These are phyloP conservation scores for Psephotus haematonotus DNA, from an alignment of 2,113 vertebrate genomes.

Conservation along the genomic window DNA sequence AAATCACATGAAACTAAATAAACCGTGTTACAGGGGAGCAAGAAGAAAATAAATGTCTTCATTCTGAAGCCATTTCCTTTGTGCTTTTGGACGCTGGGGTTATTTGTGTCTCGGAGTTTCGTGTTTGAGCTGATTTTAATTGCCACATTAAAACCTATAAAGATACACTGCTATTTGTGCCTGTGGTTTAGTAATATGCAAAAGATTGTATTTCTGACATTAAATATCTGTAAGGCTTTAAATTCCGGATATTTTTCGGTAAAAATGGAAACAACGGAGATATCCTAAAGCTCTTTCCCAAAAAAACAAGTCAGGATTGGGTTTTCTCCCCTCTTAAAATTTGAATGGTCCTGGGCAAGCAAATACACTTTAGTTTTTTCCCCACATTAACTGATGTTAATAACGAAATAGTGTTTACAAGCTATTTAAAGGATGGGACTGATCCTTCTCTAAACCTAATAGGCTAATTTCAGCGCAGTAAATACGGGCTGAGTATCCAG, in stretches of 20 bases:
- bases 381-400: not conserved
- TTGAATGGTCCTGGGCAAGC: not conserved
- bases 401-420: not conserved
- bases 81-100: not conserved
- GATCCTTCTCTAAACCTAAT: not conserved
- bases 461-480: not conserved
- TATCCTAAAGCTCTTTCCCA: not conserved
- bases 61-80: constrained; percentile 36
- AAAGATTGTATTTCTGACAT: not conserved
- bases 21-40: not conserved
- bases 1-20: constrained; percentile 42
- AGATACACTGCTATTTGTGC: not conserved
- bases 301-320: not conserved
- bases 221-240: not conserved
- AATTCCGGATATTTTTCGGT: not conserved
- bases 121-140: not conserved
- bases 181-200: not conserved
- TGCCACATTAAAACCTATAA: not conserved
- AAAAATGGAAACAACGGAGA: not conserved
- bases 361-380: not conserved
- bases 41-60: constrained; percentile 43
- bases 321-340: not conserved
- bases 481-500: not conserved
- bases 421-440: not conserved
- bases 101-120: not conserved